phyloP scores from a whole-genome alignment of 2,797 vertebrate species.

The Psittacula derbiana region DNA sequence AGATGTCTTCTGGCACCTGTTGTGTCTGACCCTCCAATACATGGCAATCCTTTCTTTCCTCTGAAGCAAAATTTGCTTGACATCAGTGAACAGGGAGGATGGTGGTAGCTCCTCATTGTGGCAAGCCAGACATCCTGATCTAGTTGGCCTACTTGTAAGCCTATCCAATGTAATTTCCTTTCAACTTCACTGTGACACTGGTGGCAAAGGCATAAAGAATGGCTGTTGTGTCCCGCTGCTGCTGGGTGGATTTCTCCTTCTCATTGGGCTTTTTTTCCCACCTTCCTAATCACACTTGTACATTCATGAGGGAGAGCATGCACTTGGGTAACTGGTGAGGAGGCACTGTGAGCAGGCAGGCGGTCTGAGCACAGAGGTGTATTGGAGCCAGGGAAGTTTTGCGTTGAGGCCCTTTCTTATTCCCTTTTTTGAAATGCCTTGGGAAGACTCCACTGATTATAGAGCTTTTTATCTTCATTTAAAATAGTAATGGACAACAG shows the following conservation, averaged over 20 bases:
- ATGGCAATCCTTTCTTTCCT: neutral
- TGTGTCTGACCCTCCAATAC: neutral
- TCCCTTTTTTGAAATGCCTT: neutral
- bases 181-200: neutral
- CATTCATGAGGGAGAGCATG: rapidly evolving
- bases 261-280: neutral
- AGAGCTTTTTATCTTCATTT: neutral
- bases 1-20: neutral
- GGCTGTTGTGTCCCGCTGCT: neutral
- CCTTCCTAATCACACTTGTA: neutral
- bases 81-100: neutral
- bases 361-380: rapidly evolving
- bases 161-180: neutral
- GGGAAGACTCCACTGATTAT: neutral
- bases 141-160: neutral
- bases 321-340: neutral
- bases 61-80: neutral
- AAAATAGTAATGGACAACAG: neutral
- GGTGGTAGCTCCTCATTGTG: neutral
- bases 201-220: neutral
- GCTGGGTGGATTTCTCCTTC: neutral
- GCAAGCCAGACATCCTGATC: neutral
- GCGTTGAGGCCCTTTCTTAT: neutral
- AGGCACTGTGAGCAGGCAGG: neutral
- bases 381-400: neutral